Evolutionary conservation across 2,888 invertebrate genomes (phyloP).

Genomic region (Sminthurinus aureus): DNA sequence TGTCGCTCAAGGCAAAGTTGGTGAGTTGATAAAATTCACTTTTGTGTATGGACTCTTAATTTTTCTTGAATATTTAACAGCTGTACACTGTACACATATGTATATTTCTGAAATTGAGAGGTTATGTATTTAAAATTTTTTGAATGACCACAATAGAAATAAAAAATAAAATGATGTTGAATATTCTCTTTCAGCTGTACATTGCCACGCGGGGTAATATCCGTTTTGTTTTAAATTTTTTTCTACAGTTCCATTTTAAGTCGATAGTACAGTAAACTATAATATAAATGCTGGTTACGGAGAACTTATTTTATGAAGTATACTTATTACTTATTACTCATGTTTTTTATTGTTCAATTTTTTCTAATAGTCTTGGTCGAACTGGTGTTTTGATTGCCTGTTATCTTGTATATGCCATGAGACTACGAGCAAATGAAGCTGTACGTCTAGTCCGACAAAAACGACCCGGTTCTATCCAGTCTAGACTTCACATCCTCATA

Average conservation of each 20-base stretch:
- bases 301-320: no score
- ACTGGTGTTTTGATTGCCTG: constrained; percentile 89
- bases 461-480: constrained; percentile 82
- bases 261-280: no score
- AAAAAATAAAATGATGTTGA: no score
- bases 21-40: constrained; percentile 62
- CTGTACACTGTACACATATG: neutral
- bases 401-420: constrained; percentile 80
- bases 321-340: no score
- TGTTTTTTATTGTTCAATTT: no score
- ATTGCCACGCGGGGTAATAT: constrained; percentile 93
- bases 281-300: no score
- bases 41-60: no score
- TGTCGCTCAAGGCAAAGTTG: constrained; percentile 79
- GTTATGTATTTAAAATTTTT: neutral
- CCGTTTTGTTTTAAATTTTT: no score
- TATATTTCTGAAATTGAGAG: neutral
- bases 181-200: constrained; percentile 69
- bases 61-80: no score
- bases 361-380: constrained; percentile 64
- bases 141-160: no score
- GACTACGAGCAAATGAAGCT: constrained; percentile 79
- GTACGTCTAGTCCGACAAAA: constrained; percentile 79
- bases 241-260: no score
- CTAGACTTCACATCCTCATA: constrained; percentile 78